Conservation (phyloP, 2,888 invertebrate species). For the Caenorhabditis wallacei region DNA sequence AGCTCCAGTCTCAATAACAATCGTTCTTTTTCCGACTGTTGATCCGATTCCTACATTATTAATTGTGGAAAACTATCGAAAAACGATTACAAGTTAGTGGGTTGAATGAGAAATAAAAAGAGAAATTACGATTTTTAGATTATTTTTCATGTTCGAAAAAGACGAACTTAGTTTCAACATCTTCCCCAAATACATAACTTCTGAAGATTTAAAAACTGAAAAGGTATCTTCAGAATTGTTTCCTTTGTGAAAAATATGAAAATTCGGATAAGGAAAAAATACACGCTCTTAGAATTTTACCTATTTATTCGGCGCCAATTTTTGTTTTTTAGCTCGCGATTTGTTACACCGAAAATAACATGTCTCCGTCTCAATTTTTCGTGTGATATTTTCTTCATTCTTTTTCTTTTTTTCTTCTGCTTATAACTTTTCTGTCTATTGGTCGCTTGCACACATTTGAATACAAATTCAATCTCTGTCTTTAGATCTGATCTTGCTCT, state of each 20-base stretch:
- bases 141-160: background rate
- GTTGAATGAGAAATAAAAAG: background rate
- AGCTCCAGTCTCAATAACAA: constrained; percentile 24
- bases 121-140: background rate
- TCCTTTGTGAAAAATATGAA: no score
- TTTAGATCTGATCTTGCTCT: background rate
- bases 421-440: background rate
- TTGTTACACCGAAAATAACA: no score
- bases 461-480: background rate
- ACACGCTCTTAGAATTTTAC: no score
- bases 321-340: no score
- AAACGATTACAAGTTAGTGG: background rate
- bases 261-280: no score
- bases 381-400: background rate
- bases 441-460: background rate
- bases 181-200: background rate
- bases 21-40: constrained; percentile 34
- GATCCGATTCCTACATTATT: constrained; percentile 44
- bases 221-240: no score
- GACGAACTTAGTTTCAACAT: background rate
- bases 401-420: background rate
- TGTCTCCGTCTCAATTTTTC: no score
- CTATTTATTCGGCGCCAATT: no score
- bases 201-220: no score
- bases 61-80: constrained; percentile 20